phyloP scores from a whole-genome alignment of 2,797 vertebrate genomes.

The Micrastur ruficollis region DNA sequence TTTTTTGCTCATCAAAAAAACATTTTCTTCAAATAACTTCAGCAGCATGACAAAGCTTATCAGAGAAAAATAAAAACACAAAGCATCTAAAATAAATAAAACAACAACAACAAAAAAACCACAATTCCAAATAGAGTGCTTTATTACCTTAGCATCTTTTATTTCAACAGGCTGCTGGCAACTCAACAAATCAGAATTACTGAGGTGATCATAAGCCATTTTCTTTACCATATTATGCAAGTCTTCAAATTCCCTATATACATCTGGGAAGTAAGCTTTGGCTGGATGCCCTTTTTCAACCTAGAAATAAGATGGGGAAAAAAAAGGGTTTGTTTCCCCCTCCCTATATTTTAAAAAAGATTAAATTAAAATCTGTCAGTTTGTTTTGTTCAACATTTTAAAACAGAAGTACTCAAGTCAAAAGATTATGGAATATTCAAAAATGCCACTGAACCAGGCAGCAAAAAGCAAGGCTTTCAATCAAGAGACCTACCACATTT shows the following conservation, averaged over 20 bases:
- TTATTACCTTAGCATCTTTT: slow-evolving; percentile 83
- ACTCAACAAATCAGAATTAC: slow-evolving; percentile 61
- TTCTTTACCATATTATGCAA: slow-evolving; percentile 85
- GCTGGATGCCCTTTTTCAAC: slow-evolving; percentile 79
- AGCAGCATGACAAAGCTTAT: neutral
- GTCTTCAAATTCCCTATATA: slow-evolving; percentile 92
- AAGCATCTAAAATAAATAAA: neutral
- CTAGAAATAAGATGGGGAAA: slow-evolving; percentile 61
- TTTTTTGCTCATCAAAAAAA: neutral
- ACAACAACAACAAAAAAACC: neutral
- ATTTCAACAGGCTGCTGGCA: slow-evolving; percentile 81
- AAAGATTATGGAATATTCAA: neutral
- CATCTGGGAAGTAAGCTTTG: slow-evolving; percentile 84
- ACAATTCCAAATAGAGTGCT: neutral
- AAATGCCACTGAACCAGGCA: neutral
- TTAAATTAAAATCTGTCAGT: neutral
- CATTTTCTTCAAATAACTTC: neutral
- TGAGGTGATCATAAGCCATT: slow-evolving; percentile 88
- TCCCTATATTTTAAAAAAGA: neutral
- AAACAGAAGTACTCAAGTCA: neutral
- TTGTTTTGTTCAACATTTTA: neutral
- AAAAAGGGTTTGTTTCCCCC: neutral
- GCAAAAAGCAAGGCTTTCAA: neutral
- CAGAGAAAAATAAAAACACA: neutral
- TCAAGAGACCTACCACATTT: neutral